Evolutionary conservation across 2,113 vertebrate species (phyloP), one percentile per base, ranked within the genome.

Genomic region (Symphodus melops): DNA sequence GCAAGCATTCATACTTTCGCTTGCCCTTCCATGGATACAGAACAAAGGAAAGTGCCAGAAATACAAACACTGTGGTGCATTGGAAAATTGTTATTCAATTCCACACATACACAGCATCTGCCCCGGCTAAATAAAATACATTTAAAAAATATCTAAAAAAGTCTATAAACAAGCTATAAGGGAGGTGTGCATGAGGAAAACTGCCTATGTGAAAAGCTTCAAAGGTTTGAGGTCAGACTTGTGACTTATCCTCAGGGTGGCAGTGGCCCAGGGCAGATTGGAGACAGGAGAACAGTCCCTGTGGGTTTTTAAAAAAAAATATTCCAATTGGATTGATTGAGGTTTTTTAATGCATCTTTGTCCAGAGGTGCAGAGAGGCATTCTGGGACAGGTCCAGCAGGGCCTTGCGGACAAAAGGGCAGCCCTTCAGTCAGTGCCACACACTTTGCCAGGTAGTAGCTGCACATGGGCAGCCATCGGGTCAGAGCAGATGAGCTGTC

Each of bases 311-410:
- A 25, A 25, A 25, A 25, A 25, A 5, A 3, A 75, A 88, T 77
- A 84, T 83, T 81, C 81, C 87, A 57, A 55, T 60, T 54, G 79
- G 54, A 79, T 37, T 79, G 46, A 65, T 66, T 0, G 10, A 65
- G 68, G 8, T 51, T n/a, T n/a, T 51, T 51, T 51, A 75, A 80
- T 79, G 53, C 52, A 62, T 74, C 58, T 41, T 59, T 76, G 59
- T 77, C 59, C 39, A 75, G 23, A 17, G 20, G 33, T 51, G 53
- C 44, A 75, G 54, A 46, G 57, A 20, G 57, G 20, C 55, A 55
- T 60, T 55, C 17, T 74, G 69, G 74, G 75, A 67, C 28, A 59
- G 25, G 19, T 81, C 82, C 82, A 90, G 56, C 12, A 25, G 17
- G 57, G 33, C 23, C 33, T 72, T 66, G 72, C 48, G 1, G 62